Base-by-base conservation (phyloP, 1,140 invertebrate species). In the Drosophila kanapiae region DNA sequence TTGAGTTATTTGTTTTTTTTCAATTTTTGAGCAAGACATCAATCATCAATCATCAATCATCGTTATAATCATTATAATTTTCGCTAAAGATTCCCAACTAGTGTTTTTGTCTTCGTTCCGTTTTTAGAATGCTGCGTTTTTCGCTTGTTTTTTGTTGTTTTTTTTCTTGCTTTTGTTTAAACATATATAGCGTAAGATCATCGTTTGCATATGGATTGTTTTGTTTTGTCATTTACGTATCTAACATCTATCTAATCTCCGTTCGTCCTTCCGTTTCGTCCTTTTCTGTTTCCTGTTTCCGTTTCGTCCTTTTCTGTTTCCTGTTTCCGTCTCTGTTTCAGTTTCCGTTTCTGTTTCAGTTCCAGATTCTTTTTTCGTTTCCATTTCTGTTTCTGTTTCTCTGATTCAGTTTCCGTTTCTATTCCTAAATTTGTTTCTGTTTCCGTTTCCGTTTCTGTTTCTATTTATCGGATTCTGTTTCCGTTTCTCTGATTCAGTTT, bases 151-250 rank as follows among this genome's bases (percentile, higher is more conserved):
- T 27, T 31, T 38, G 23, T 13, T 48, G 11, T 33, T 33, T 47
- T 49, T 0, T 2, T 62, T 56, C 23, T 37, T 1, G 14, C 13
- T 18, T 58, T 8, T 27, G 29, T 10, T 62, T 40, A 31, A 63
- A 58, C 29, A 11, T 63, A 23, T 63, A 33, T 64, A 64, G 62
- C 42, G 61, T 62, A 64, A 64, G 62, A 64, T 64, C 62, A 64
- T 64, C 29, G 38, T 57, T 69, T 68, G 48, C 64, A 31, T 38
- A 54, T 70, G 62, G 63, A 68, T 70, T 68, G 62, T 65, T 56
- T 58, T 51, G 33, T 51, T 63, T 45, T 38, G 51, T 71, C 53
- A 71, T 56, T 71, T 69, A 71, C 64, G 48, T 69, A 71, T 54
- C 13, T 64, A 64, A 40, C 54, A 43, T 69, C 68, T 71, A 71